Conservation (phyloP, 1,140 invertebrate genomes). For the Planococcus citri region DNA sequence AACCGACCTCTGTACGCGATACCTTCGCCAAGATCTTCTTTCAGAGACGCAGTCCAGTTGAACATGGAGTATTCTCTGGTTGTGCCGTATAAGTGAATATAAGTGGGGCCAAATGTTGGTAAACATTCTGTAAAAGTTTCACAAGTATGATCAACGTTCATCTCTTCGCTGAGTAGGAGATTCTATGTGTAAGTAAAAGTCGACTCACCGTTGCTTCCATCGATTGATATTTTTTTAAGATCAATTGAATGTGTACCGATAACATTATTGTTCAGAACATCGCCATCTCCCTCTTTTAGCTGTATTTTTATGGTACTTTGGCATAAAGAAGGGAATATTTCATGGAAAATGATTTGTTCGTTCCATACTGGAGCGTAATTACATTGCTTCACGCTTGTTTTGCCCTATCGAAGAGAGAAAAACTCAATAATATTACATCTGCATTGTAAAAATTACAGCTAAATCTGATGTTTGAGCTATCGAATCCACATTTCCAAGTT, state of each 20-base stretch:
- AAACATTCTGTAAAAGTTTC: no score
- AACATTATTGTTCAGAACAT: constrained; percentile 61
- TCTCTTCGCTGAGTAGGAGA: no score
- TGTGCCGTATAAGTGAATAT: no score
- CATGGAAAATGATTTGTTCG: constrained; percentile 69
- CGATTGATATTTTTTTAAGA: constrained; percentile 65
- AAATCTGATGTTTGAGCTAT: no score
- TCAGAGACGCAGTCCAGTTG: constrained; percentile 64
- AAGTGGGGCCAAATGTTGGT: no score
- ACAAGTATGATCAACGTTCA: no score
- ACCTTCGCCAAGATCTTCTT: no score
- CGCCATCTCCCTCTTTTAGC: constrained; percentile 59
- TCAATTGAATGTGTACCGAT: constrained; percentile 77
- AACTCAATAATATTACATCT: no score
- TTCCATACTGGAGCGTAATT: constrained; percentile 71
- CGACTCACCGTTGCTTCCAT: constrained; percentile 58
- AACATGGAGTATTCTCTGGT: constrained; percentile 61
- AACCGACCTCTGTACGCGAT: no score
- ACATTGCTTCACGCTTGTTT: constrained; percentile 63
- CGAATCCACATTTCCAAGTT: no score
- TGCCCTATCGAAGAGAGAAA: constrained; percentile 39
- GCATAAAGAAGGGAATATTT: constrained; percentile 78
- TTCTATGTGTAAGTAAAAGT: no score
- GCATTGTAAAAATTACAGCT: no score
- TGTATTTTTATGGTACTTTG: constrained; percentile 70